Conservation (phyloP, 2,113 vertebrate species). For the Tragulus kanchil region DNA sequence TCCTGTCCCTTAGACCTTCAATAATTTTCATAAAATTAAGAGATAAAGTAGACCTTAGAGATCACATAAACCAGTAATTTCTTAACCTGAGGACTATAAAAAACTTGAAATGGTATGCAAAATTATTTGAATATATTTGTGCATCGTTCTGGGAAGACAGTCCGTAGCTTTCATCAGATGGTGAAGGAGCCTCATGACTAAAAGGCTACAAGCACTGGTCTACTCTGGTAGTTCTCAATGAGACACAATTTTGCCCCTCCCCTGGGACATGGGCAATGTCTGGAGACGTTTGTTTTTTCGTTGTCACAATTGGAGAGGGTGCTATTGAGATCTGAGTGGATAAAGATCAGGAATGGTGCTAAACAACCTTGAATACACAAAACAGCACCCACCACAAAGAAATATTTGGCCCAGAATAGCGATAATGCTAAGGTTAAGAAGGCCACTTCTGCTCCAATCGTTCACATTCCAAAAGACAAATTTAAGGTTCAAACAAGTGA, state of each 20-base stretch:
- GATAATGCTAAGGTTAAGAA: not conserved
- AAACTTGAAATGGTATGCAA: conserved; percentile 33
- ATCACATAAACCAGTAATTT: conserved; percentile 10
- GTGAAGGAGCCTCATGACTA: not conserved
- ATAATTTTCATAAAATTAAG: conserved; percentile 57
- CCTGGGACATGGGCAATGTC: not conserved
- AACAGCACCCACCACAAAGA: not conserved
- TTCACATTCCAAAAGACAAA: conserved; percentile 61
- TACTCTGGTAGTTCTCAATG: conserved; percentile 12
- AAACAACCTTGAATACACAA: not conserved
- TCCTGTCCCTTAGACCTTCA: conserved; percentile 61
- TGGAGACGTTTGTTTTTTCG: not conserved
- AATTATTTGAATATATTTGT: conserved; percentile 24
- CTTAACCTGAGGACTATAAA: conserved; percentile 45
- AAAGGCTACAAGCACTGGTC: not conserved
- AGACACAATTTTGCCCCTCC: not conserved
- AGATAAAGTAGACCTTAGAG: conserved; percentile 41
- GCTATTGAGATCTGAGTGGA: not conserved
- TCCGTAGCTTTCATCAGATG: not conserved
- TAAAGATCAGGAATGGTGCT: not conserved
- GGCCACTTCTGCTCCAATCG: not conserved
- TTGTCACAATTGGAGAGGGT: not conserved
- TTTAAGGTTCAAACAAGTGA: conserved; percentile 10
- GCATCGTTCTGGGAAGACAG: not conserved
- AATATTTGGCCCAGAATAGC: not conserved